Base-by-base conservation (phyloP, 30 jellyfish, hydroid and myxozoan genomes). In the Hydractinia echinata region DNA sequence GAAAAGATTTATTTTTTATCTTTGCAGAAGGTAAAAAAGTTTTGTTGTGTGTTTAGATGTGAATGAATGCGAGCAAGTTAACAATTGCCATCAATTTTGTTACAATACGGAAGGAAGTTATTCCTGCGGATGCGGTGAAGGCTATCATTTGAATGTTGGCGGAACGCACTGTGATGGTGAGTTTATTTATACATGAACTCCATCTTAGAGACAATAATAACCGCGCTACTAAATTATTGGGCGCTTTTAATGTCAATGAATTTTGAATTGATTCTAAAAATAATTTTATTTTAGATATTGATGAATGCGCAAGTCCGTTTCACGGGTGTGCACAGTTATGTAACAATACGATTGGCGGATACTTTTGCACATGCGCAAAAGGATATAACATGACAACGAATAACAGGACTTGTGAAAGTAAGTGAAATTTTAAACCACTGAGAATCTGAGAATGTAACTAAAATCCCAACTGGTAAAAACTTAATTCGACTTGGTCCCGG, bases 351-450 rank as follows among this genome's bases (percentile, higher is more conserved):
- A 15, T 67, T n/a, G 89, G 89, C 54, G 30, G 80, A 55, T 82
- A 82, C 79, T 18, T 30, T 52, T 82, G 89, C 72, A 49, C 76
- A 10, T 82, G 89, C 86, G 55, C 44, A 7, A 49, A 55, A 67
- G 89, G 89, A 9, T 82, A n/a, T 79, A 54, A 53, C 9, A 16
- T 82, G 16, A 19, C 89, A 10, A 15, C 5, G 14, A 86, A 82
- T 53, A 83, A 87, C 53, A 76, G 83, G 60, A 92, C 98, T 5
- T 92, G 98, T 84, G 89, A 82, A 76, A 76, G 96, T 92, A 87
- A 81, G 97, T 76, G 53, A 51, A 1, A 10, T 21, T 16, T 67
- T 13, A 13, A 10, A 15, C 1, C 1, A 11, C 21, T 67, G 78
- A 67, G 78, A 67, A 67, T 13, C 50, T 4, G n/a, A 11, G 11